Base-by-base conservation (phyloP, 2,113 vertebrate genomes). In the Toxotes jaculatrix region DNA sequence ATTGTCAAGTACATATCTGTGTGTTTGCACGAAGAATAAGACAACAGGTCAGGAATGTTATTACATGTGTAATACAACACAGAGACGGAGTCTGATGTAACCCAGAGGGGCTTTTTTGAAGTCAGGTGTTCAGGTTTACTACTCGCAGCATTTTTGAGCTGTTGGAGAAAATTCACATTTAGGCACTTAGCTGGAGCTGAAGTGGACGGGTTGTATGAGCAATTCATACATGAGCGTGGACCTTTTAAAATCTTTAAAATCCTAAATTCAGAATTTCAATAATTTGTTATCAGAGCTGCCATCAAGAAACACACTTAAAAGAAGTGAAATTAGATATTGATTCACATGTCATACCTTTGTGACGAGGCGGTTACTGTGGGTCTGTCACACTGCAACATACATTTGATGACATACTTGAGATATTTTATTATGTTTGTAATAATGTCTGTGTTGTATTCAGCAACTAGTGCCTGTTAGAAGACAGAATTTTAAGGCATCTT, bases 151-250 rank as follows among this genome's bases (percentile, higher is more conserved):
- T 45, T 61, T 81, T 74, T 13, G 42, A 81, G 56, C 67, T 56
- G n/a, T 59, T 21, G 42, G 12, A 60, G 31, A 79, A 69, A 75
- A 64, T 59, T 13, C 0, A 56, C 79, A 64, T 36, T 17, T n/a
- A 42, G 49, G 42, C 53, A 67, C 77, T 68, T 77, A 72, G 17
- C 23, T n/a, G 13, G 34, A 70, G 59, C 45, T 63, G 43, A 62
- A 80, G 67, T 32, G 40, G 80, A 55, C 31, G 2, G 1, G 36
- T 40, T 17, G n/a, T 13, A 51, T 19, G 56, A 80, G 19, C 55
- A 38, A 59, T 59, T 32, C n/a, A n/a, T n/a, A n/a, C n/a, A n/a
- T n/a, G 23, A 62, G 43, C 59, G 5, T 51, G 55, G 1, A 53
- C 21, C 10, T 45, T 51, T 69, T 40, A n/a, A 70, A 31, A 47